Evolutionary conservation across 2,888 invertebrate species (phyloP).

Genomic region (Leptinotarsa rubiginosa): DNA sequence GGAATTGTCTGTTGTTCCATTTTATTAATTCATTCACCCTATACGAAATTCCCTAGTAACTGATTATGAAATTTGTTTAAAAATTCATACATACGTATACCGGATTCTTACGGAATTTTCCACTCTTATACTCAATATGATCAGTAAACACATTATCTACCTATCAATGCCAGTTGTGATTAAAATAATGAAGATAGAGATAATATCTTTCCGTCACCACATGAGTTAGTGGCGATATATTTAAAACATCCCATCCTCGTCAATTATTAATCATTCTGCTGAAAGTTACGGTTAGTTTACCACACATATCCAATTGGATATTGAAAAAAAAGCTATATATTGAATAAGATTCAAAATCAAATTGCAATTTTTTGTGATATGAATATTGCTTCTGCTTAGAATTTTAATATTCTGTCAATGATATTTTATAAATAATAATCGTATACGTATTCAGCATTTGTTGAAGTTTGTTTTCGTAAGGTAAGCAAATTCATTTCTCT

Average conservation of each 20-base stretch:
- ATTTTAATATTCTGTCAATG: no score
- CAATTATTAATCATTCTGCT: background rate
- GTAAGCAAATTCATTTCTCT: no score
- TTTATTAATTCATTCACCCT: background rate
- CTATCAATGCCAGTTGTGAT: background rate
- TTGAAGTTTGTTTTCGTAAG: no score
- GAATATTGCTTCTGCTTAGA: background rate
- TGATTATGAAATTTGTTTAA: background rate
- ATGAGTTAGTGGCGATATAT: background rate
- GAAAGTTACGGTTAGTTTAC: background rate
- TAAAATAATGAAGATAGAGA: background rate
- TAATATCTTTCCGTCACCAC: background rate
- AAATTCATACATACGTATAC: background rate
- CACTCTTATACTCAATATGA: background rate
- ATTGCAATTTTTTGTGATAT: background rate
- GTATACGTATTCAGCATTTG: no score
- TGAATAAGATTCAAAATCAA: no score
- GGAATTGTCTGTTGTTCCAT: no score
- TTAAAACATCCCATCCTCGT: background rate
- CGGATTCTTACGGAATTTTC: background rate
- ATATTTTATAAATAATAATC: no score
- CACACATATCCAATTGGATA: background rate
- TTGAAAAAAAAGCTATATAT: no score
- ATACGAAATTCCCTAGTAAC: background rate
- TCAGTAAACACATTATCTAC: conserved; percentile 5